Evolutionary conservation across 2,888 invertebrate species (phyloP).

Genomic region (Drosophila diplacantha): DNA sequence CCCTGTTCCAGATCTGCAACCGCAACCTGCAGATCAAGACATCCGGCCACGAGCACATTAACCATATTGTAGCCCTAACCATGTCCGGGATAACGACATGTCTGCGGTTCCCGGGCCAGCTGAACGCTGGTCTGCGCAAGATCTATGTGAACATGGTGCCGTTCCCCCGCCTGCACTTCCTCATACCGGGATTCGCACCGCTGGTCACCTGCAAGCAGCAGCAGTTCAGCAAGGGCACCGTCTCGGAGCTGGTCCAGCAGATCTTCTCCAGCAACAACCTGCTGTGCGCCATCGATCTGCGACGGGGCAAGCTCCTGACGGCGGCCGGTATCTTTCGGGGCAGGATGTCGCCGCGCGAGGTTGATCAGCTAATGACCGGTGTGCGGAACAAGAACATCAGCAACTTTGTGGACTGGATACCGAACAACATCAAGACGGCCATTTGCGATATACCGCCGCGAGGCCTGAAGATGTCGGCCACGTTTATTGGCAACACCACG

Average conservation of each 20-base stretch:
- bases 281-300: constrained; percentile 89
- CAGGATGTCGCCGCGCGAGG: constrained; percentile 74
- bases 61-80: constrained; percentile 74
- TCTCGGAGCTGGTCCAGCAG: constrained; percentile 84
- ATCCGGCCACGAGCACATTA: constrained; percentile 70
- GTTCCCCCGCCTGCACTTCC: constrained; percentile 91
- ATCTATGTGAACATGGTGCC: constrained; percentile 95
- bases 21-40: constrained; percentile 64
- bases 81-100: constrained; percentile 86
- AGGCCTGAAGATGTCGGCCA: constrained; percentile 90
- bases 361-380: constrained; percentile 80
- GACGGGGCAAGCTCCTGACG: constrained; percentile 87
- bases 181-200: constrained; percentile 89
- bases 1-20: constrained; percentile 73
- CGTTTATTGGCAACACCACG: constrained; percentile 90
- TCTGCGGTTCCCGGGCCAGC: constrained; percentile 92
- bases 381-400: constrained; percentile 87
- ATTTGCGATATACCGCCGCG: constrained; percentile 91
- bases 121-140: constrained; percentile 91
- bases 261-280: constrained; percentile 89
- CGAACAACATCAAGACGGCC: constrained; percentile 90
- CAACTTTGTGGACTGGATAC: constrained; percentile 89
- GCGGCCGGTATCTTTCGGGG: constrained; percentile 85
- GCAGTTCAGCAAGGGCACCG: constrained; percentile 77
- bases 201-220: constrained; percentile 76